Evolutionary conservation across 2,797 vertebrate genomes (phyloP), one percentile per base, ranked within the genome.

Genomic region (Epinephelus malabaricus): DNA sequence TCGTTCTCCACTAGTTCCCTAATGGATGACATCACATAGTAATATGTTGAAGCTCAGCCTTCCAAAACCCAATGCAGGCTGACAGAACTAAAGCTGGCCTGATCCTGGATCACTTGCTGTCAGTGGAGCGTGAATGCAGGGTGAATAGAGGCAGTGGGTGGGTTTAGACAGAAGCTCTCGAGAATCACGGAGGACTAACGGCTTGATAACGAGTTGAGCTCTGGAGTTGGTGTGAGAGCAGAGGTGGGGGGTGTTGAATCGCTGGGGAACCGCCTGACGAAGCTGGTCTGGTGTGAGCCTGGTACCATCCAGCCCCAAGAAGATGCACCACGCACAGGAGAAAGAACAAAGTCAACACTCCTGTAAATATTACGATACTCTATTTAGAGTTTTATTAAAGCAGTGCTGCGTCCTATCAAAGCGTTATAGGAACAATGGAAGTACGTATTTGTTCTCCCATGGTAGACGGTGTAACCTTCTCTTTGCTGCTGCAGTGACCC

Each of bases 101-200:
- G 83, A 79, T 80, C 72, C 77, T 46, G 45, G 68, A 45, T 80
- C 73, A 19, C 67, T 55, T 60, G 69, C 64, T 47, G 45, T 60
- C 65, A 66, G 38, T 34, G 47, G 54, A 30, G 47, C 86, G 90
- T 94, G 92, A 90, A 89, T 90, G 78, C 75, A 73, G 73, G 47
- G 1, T 54, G 69, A 45, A n/a, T 69, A 62, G 60, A 56, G 63
- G n/a, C 1, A 0, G 69, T 30, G 56, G 78, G 62, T 10, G 69
- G 72, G 50, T 51, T 75, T 25, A 68, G 15, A 86, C 83, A 81
- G 78, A 73, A 77, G 80, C 83, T 81, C 68, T 74, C 71, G 67
- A 75, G 77, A 86, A 91, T 92, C 76, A 84, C 86, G 80, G 70
- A 83, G 70, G 46, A 79, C 83, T 87, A 89, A 92, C 25, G 13